Evolutionary conservation across 64 coral and sea anemone species (phyloP).

Genomic region (Actinia equina): DNA sequence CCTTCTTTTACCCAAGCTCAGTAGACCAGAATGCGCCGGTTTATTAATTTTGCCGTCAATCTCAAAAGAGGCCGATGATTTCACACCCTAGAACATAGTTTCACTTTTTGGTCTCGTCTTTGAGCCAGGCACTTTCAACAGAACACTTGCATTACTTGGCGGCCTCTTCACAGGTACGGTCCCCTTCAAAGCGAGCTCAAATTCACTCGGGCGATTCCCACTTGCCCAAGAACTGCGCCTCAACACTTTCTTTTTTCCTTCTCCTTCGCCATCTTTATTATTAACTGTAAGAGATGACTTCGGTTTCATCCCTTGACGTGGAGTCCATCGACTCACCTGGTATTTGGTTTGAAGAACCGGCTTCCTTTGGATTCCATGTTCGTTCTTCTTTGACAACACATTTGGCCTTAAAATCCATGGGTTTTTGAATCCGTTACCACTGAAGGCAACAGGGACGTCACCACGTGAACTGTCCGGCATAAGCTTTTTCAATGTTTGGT

Average conservation of each 20-base stretch:
- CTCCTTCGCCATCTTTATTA: not conserved
- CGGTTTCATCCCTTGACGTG: not conserved
- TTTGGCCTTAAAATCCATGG: conserved; percentile 4
- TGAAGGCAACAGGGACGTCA: not conserved
- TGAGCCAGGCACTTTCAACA: not conserved
- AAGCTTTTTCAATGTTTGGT: too few species aligned
- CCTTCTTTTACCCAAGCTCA: too few species aligned
- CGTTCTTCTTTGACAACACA: not conserved
- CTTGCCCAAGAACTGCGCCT: conserved; percentile 15
- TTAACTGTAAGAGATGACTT: not conserved
- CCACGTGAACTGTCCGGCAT: not conserved
- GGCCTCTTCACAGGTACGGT: conserved; percentile 18
- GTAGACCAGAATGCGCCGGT: too few species aligned
- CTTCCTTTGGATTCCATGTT: not conserved
- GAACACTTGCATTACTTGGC: not conserved
- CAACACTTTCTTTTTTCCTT: not conserved
- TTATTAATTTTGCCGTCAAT: too few species aligned
- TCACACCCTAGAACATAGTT: not conserved
- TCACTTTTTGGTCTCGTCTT: conserved; percentile 7
- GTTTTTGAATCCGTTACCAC: not conserved
- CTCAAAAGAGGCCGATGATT: too few species aligned
- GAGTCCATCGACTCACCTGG: not conserved
- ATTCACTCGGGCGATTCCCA: not conserved
- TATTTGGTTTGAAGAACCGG: not conserved
- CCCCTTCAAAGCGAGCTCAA: conserved; percentile 13